Base-by-base conservation (phyloP, 2,888 invertebrate genomes). In the Amphimallon solstitiale region DNA sequence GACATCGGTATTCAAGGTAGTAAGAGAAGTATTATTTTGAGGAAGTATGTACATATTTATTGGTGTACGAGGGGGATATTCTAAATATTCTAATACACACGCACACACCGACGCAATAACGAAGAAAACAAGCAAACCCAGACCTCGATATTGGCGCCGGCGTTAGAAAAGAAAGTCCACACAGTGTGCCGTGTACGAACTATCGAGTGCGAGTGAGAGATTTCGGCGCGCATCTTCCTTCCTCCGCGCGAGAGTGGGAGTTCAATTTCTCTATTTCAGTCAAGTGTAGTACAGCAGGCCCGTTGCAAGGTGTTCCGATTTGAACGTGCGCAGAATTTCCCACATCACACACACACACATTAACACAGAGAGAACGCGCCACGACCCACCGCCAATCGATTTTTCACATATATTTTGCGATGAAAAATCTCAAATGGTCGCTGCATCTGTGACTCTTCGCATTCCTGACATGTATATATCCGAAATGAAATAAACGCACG, bases 301-400 rank as follows among this genome's bases (percentile, higher is more conserved):
- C 40, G 21, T 56, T 56, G 63, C 43, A 45, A 63, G 45, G 54
- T 52, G 21, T 40, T 23, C 56, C 12, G n/a, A 45, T 54, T 46
- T 34, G 54, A 17, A 52, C 63, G 63, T 54, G 63, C 63, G 63
- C 63, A 63, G 63, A 56, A 56, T 63, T 63, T 63, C 21, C 46
- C 56, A 23, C 40, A 40, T 35, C 35, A 14, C 51, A 17, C 51
- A 35, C 51, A 48, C 21, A 23, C 48, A 48, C 48, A 12, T 12
- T 35, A 12, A 40, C 46, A 29, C 29, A 29, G 7, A 46, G 46
- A 34, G 29, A n/a, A n/a, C n/a, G n/a, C n/a, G n/a, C n/a, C 35
- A 34, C 12, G 37, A 35, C 19, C 29, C 52, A 35, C 35, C 52
- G n/a, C 52, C 63, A 23, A 63, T 63, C 63, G 63, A 63, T 63